phyloP scores from a whole-genome alignment of 2,888 invertebrate species.

The Siphonodentalium dalli region DNA sequence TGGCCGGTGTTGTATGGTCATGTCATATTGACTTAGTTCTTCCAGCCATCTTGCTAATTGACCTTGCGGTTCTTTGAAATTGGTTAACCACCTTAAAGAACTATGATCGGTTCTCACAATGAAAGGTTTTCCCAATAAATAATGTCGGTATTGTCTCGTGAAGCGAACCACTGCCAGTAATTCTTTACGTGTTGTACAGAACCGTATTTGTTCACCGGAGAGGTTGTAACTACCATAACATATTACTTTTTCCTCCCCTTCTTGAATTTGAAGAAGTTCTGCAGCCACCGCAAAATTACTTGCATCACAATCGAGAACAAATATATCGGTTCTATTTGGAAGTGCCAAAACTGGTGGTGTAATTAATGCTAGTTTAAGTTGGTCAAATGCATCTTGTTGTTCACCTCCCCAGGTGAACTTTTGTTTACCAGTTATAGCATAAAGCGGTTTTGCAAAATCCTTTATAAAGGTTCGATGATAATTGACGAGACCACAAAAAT shows the following conservation, averaged over 20 bases:
- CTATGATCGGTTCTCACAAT: conserved; percentile 20
- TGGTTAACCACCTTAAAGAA: conserved; percentile 10
- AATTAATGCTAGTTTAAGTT: neutral
- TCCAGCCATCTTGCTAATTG: conserved; percentile 7
- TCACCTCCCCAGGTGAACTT: neutral
- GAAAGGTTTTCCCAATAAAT: conserved; percentile 16
- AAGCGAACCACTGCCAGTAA: conserved; percentile 19
- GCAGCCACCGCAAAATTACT: neutral
- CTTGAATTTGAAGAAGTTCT: conserved; percentile 7
- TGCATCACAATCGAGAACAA: neutral
- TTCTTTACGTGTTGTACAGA: conserved; percentile 16
- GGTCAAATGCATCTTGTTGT: neutral
- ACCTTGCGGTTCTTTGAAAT: conserved; percentile 4
- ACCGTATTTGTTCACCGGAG: neutral
- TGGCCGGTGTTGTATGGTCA: neutral
- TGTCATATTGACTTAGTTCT: conserved; percentile 1
- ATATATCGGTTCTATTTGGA: neutral
- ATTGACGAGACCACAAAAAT: conserved; percentile 2
- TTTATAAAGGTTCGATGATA: conserved; percentile 8
- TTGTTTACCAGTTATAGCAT: conserved; percentile 1
- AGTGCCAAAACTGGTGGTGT: neutral
- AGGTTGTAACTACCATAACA: conserved; percentile 10
- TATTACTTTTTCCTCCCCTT: conserved; percentile 5
- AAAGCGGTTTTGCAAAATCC: conserved; percentile 7
- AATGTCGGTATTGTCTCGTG: conserved; percentile 15